Percentiles rank a stretch among this genome's conserved stretches.
These are phyloP conservation scores for Hyposoter didymator DNA, from an alignment of 2,888 invertebrate species.

Conservation along the genomic window DNA sequence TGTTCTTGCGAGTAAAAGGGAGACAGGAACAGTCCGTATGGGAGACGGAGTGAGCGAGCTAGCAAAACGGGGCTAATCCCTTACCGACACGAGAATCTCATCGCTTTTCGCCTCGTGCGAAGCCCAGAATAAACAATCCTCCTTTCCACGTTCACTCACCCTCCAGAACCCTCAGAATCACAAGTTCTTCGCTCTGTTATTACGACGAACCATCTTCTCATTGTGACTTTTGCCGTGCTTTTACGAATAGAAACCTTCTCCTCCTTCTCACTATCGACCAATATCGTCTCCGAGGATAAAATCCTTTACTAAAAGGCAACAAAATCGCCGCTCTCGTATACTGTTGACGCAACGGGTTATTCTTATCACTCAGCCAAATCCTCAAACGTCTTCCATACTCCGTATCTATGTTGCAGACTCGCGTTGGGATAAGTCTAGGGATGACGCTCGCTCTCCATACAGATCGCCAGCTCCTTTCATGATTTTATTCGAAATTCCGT, in stretches of 20 bases:
- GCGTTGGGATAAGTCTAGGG: neutral
- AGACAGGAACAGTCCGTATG: constrained; percentile 3
- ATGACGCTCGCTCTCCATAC: too few relatives aligned
- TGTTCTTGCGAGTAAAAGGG: constrained; percentile 34
- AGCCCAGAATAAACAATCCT: constrained; percentile 79
- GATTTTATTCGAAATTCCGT: neutral
- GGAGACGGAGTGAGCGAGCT: constrained; percentile 50
- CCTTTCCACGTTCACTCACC: constrained; percentile 22
- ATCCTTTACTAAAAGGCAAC: constrained; percentile 44
- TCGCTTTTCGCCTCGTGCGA: constrained; percentile 77
- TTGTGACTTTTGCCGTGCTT: constrained; percentile 7
- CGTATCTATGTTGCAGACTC: neutral
- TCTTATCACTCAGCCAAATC: constrained; percentile 79
- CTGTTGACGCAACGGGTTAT: constrained; percentile 78
- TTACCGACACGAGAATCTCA: constrained; percentile 80
- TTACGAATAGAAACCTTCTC: neutral
- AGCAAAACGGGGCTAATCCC: constrained; percentile 73
- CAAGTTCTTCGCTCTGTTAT: constrained; percentile 16
- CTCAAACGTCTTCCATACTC: constrained; percentile 49
- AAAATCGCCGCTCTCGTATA: constrained; percentile 51
- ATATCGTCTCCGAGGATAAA: constrained; percentile 6
- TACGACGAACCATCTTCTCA: neutral
- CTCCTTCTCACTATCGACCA: neutral
- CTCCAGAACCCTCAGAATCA: constrained; percentile 6
- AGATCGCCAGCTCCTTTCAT: constrained; percentile 21